These are phyloP conservation scores for Hyles vespertilio DNA, from an alignment of 1,140 invertebrate species.

Conservation along the genomic window DNA sequence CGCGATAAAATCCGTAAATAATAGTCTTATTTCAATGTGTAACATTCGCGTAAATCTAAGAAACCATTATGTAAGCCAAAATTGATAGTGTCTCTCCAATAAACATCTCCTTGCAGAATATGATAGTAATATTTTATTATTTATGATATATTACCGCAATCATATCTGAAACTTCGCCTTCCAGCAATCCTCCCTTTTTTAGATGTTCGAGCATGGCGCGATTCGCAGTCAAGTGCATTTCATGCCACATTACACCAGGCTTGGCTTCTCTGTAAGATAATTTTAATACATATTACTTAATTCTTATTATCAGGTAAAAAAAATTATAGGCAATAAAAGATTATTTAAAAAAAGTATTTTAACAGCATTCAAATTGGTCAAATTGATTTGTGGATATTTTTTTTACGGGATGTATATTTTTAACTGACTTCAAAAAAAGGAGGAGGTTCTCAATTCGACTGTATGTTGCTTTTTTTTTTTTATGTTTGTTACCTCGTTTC, in stretches of 20 bases:
- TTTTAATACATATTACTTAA: neutral
- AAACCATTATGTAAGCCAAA: no score
- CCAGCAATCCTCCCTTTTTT: slow-evolving; percentile 84
- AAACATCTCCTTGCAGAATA: no score
- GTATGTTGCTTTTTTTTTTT: no score
- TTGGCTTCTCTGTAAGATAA: slow-evolving; percentile 79
- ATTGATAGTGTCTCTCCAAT: neutral
- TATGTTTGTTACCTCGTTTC: no score
- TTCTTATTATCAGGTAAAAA: neutral
- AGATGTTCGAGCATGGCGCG: slow-evolving; percentile 85
- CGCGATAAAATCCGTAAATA: no score
- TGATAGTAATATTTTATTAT: no score
- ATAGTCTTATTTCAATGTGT: no score
- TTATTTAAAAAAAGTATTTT: no score
- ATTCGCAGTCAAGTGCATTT: slow-evolving; percentile 95
- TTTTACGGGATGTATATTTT: neutral
- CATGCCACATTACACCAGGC: slow-evolving; percentile 93
- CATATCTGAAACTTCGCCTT: slow-evolving; percentile 88
- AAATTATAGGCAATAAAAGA: no score
- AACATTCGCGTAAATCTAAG: no score
- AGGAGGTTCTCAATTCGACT: no score
- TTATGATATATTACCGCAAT: slow-evolving; percentile 35
- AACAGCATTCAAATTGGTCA: neutral
- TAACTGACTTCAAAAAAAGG: no score
- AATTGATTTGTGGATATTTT: neutral